These are phyloP conservation scores for Hermaeophaga mercurialis DNA, from an alignment of 2,888 invertebrate species.

Conservation along the genomic window DNA sequence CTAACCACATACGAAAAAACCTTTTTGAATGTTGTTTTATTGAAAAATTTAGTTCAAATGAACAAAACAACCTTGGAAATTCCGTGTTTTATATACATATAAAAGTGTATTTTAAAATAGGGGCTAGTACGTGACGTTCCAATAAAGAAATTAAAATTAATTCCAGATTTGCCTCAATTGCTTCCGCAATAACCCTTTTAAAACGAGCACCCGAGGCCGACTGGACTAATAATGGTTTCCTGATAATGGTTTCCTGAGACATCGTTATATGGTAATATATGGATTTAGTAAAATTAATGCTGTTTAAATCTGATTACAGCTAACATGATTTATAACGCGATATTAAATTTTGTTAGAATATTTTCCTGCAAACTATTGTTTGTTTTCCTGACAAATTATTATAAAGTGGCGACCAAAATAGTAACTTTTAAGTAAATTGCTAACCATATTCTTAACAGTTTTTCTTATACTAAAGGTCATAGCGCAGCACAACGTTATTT, in stretches of 20 bases:
- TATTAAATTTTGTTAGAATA: not conserved
- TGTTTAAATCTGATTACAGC: not conserved
- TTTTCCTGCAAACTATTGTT: not conserved
- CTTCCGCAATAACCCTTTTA: constrained; percentile 1
- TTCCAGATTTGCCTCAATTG: not conserved
- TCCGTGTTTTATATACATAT: too few species aligned
- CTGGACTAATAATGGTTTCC: constrained; percentile 2
- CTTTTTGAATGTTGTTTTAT: too few species aligned
- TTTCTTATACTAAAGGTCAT: too few species aligned
- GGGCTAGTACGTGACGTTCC: not conserved
- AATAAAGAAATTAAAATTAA: constrained; percentile 3
- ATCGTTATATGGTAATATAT: not conserved
- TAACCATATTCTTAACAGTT: too few species aligned
- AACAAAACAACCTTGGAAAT: too few species aligned
- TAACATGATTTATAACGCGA: not conserved
- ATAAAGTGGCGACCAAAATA: too few species aligned
- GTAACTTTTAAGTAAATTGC: too few species aligned
- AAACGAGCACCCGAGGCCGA: not conserved
- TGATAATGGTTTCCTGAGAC: constrained; percentile 2
- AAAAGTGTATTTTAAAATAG: not conserved
- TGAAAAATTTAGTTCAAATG: too few species aligned
- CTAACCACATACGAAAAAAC: too few species aligned
- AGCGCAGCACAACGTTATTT: too few species aligned
- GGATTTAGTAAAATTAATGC: not conserved
- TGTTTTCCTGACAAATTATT: not conserved